Base-by-base conservation (phyloP, 1,140 invertebrate genomes). In the Gryon sp. region DNA sequence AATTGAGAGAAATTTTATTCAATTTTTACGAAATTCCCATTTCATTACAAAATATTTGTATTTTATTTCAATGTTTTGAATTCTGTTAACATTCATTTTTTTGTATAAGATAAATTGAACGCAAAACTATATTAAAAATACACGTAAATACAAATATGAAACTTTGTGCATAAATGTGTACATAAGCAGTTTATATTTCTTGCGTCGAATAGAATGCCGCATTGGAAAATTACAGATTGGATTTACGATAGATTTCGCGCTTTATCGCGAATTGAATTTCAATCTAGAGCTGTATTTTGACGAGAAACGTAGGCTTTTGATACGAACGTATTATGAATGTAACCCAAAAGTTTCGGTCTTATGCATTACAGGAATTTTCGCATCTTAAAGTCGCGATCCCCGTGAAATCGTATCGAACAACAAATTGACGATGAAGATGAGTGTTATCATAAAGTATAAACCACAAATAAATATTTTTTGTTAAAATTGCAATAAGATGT, bases 201-300 rank as follows among this genome's bases (percentile, higher is more conserved):
- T 30, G 18, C 15, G n/a, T 40, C 22, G 16, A 46, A 11, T 20
- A 41, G 20, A 43, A 60, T 40, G 45, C 41, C 38, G 63, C 12
- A 53, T 36, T 74, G 65, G 59, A 60, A 78, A 70, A 75, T 75
- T 78, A 78, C 65, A 59, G 60, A 78, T 78, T 72, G 59, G 40
- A 78, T 78, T 78, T 78, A 57, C 69, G 63, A 78, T 78, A 70
- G 63, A 74, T 74, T 72, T 75, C 41, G 45, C 60, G 28, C 24
- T 63, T 78, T 72, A 74, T 78, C 70, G 43, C 52, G 66, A 70
- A 78, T 68, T 52, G 70, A 70, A 75, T 75, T 78, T 75, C 63
- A 72, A 78, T 78, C 55, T 63, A 66, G 34, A 72, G 68, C 46
- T 66, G 66, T 48, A 32, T 69, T 43, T 65, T 76, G 73, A 69